Evolutionary conservation across 53 echinoderm and acorn worm genomes (phyloP).

Genomic region (Apostichopus leukothele): DNA sequence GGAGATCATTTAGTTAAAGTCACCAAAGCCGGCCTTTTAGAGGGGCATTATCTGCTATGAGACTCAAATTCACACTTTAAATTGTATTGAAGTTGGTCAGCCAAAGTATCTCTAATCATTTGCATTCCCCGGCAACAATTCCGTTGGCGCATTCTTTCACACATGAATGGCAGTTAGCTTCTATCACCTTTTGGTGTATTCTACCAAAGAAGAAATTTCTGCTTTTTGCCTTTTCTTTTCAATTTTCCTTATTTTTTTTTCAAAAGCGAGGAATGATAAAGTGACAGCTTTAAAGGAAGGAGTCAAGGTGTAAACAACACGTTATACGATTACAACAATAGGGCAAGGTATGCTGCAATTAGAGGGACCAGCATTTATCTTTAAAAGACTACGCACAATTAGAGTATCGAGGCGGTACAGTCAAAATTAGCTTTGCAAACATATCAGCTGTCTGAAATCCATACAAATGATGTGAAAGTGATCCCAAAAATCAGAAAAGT

Average conservation of each 20-base stretch:
- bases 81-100: not conserved
- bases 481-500: no score
- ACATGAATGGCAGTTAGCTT: no score
- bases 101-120: not conserved
- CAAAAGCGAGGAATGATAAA: not conserved
- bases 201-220: not conserved
- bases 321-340: not conserved
- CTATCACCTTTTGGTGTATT: no score
- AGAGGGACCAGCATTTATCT: not conserved
- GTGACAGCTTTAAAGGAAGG: not conserved
- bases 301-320: not conserved
- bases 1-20: conserved; percentile 13
- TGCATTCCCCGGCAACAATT: no score
- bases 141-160: no score
- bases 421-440: no score
- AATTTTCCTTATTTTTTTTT: not conserved
- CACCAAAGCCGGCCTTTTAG: not conserved
- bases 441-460: no score
- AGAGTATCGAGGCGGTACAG: no score
- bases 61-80: not conserved
- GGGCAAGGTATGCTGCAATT: not conserved
- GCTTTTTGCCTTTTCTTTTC: not conserved
- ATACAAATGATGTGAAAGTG: no score
- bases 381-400: no score
- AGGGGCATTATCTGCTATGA: not conserved